Evolutionary conservation across 2,888 invertebrate genomes (phyloP).

Genomic region (Nemapogon koenigi): DNA sequence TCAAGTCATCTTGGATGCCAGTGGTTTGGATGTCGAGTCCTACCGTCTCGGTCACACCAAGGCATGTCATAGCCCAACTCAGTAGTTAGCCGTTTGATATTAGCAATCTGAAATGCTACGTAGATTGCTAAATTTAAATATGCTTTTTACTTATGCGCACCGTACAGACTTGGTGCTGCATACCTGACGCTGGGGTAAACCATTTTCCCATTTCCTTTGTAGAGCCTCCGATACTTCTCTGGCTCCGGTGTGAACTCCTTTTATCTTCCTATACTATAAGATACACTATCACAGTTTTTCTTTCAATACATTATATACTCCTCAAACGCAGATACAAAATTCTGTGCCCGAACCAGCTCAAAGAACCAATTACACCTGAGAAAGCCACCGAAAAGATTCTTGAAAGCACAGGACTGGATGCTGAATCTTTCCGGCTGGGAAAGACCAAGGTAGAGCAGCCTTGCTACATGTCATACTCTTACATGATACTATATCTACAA

Average conservation of each 20-base stretch:
- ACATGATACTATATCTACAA: too few relatives aligned
- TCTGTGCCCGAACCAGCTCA: constrained; percentile 92
- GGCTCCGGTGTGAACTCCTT: constrained; percentile 39
- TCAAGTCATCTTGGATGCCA: constrained; percentile 79
- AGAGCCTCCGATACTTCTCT: constrained; percentile 38
- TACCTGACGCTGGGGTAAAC: not conserved
- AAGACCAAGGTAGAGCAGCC: constrained; percentile 83
- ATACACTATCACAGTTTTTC: constrained; percentile 18
- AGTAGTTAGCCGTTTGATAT: constrained; percentile 43
- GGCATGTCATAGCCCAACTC: constrained; percentile 72
- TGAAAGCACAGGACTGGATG: constrained; percentile 82
- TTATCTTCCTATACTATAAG: constrained; percentile 20
- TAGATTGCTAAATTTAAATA: constrained; percentile 13
- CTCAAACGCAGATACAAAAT: constrained; percentile 94
- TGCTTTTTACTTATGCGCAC: constrained; percentile 29
- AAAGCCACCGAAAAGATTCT: constrained; percentile 85
- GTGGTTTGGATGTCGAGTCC: constrained; percentile 87
- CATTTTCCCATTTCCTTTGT: not conserved
- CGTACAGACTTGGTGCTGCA: constrained; percentile 33
- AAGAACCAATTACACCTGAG: constrained; percentile 74
- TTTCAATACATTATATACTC: constrained; percentile 33
- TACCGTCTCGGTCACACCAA: constrained; percentile 98
- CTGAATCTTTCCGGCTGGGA: constrained; percentile 94
- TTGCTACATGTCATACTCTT: too few relatives aligned
- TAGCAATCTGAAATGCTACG: too few relatives aligned